A percentile compares a stretch with the other conserved stretches of the same genome.
These are phyloP conservation scores for Macheiramphus alcinus DNA, from an alignment of 2,113 vertebrate genomes.

Conservation along the genomic window DNA sequence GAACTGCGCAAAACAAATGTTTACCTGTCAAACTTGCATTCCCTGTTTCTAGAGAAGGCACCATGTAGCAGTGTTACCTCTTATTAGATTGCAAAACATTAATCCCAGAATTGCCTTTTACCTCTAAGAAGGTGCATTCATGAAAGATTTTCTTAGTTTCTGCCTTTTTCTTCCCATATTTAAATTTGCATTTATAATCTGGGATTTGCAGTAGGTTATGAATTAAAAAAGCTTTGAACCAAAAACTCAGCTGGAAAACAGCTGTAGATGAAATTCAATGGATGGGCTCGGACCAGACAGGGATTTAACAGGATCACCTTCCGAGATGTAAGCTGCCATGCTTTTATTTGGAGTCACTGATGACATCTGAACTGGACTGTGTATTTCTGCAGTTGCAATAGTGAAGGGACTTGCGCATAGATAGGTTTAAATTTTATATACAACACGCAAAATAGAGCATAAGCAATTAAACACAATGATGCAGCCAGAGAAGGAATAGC, in stretches of 20 bases:
- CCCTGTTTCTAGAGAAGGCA: neutral
- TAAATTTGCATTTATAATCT: neutral
- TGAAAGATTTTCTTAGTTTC: neutral
- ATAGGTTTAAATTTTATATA: neutral
- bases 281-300: neutral
- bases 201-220: neutral
- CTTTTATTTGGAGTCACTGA: neutral
- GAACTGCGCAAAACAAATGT: neutral
- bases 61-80: neutral
- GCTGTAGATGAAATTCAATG: neutral
- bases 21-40: neutral
- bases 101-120: neutral
- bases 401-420: accelerated
- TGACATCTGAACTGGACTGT: neutral
- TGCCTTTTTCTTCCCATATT: neutral
- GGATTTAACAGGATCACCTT: neutral
- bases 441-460: neutral
- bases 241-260: neutral
- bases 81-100: neutral
- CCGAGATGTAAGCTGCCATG: neutral
- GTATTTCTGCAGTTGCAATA: neutral
- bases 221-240: neutral
- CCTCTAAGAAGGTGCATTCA: neutral
- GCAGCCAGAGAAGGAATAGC: neutral
- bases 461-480: neutral